Base-by-base conservation (phyloP, 2,888 invertebrate genomes). In the Platynereis dumerilii region DNA sequence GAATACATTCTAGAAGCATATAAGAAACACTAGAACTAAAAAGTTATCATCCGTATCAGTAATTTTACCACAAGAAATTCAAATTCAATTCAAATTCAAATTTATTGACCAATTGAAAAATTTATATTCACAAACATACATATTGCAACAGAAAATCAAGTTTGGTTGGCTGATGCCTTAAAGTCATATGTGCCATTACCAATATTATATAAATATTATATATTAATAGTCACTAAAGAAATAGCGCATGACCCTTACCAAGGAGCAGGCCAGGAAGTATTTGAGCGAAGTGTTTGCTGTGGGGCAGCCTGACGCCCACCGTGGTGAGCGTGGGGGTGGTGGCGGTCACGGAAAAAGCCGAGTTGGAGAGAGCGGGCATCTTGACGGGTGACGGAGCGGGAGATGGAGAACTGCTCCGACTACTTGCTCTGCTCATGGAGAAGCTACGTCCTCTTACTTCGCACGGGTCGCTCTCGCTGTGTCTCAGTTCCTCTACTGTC, bases 261-360 rank as follows among this genome's bases (percentile, higher is more conserved):
- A 62, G 48, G 15, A 62, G 62, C 24, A 62, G 62, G 17, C 56
- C 56, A 20, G 62, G 62, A 15, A 62, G 57, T 3, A 62, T 56
- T 34, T 62, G 62, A 28, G 62, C 56, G 45, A 62, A 44, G 24
- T 62, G 29, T 27, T 56, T 42, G 57, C 56, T 62, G 44, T 55
- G 42, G 10, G 56, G 62, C 15, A 28, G n/a, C 3, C 56, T 42
- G 20, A 62, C 42, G 26, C 48, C 29, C 12, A 61, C 61, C 12
- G 61, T 61, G 39, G 61, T 61, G 12, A 39, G 53, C 5, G 54
- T 28, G 27, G 34, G 29, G 12, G 54, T 20, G 10, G 52, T 27
- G 48, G n/a, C 20, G 17, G 48, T 48, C 48, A 22, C 22, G 20
- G 48, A 48, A 17, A 55, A 20, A 17, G 55, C 55, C 48, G 48